These are phyloP conservation scores for Luehdorfia chinensis DNA, from an alignment of 1,140 invertebrate species.

Conservation along the genomic window DNA sequence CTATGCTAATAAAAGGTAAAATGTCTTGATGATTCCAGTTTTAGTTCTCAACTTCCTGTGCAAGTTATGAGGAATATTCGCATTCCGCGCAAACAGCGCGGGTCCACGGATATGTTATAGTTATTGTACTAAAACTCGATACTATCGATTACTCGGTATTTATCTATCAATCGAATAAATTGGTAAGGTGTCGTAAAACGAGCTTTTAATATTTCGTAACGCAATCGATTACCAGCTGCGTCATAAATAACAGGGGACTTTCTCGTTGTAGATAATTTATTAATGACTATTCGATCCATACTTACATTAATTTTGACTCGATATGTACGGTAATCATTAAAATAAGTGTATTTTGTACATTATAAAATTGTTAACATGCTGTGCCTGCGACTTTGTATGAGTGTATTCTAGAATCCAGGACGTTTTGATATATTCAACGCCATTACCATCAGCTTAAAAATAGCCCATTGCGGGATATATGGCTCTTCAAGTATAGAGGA, in stretches of 20 bases:
- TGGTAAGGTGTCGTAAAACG: conserved; percentile 8
- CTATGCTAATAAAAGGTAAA: conserved; percentile 33
- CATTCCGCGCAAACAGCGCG: conserved; percentile 19
- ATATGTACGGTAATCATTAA: conserved; percentile 8
- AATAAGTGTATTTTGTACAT: conserved; percentile 1
- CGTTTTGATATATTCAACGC: not conserved
- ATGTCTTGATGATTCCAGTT: conserved; percentile 49
- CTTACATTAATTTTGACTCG: conserved; percentile 13
- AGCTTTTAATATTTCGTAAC: conserved; percentile 17
- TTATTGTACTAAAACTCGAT: too few species aligned
- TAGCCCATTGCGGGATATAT: too few species aligned
- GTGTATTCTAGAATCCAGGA: not conserved
- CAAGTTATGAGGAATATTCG: conserved; percentile 11
- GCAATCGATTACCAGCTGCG: conserved; percentile 18
- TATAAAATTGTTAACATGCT: too few species aligned
- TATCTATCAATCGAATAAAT: conserved; percentile 3
- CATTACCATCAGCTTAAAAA: not conserved
- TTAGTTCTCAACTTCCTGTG: conserved; percentile 40
- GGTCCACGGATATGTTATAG: conserved; percentile 8
- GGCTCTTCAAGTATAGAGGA: too few species aligned
- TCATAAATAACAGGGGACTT: conserved; percentile 31
- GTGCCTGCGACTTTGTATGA: too few species aligned
- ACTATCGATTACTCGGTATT: not conserved
- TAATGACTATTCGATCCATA: conserved; percentile 13
- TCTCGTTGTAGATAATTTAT: conserved; percentile 24